Evolutionary conservation across 2,797 vertebrate genomes (phyloP), one percentile per base, ranked within the genome.

Genomic region (Chelon auratus): DNA sequence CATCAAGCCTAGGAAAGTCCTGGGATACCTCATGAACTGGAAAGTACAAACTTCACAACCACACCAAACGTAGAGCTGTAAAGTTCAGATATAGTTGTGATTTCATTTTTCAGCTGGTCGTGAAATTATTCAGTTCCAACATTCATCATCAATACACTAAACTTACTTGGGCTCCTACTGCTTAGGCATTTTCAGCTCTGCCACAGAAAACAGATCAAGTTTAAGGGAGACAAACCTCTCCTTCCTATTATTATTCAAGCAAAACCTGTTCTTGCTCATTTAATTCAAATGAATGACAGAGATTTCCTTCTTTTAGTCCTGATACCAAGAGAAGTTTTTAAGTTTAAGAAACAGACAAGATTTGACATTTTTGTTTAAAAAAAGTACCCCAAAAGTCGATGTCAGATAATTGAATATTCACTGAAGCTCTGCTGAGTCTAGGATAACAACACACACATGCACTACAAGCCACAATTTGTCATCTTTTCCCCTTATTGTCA

Each of bases 401-500:
- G 5, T 20, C 18, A 20, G 20, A 10, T 13, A 48, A 50, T 22
- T 5, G 48, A 22, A 10, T 50, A 22, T 5, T 22, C 11, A 13
- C 13, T 12, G n/a, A n/a, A 18, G n/a, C 9, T 20, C 43, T 45
- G n/a, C 6, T 45, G 15, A 45, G 48, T 50, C 18, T 20, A 51
- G 14, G 2, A 18, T 51, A 20, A 42, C 18, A 66, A 61, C 45
- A 56, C 52, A 65, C 30, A 53, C 33, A 20, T 3, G 43, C 50
- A 62, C 37, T n/a, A 73, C 57, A 77, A 7, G 14, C 24, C 37
- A 33, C 30, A 26, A 54, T 71, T 72, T 52, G 62, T 62, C 62
- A 77, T 74, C 5, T 58, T 84, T 71, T 77, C 69, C 74, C 43
- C 45, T 52, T n/a, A 33, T 15, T 63, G 48, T 66, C 26, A 33